Base-by-base conservation (phyloP, 2,113 vertebrate genomes). In the Pipa parva region DNA sequence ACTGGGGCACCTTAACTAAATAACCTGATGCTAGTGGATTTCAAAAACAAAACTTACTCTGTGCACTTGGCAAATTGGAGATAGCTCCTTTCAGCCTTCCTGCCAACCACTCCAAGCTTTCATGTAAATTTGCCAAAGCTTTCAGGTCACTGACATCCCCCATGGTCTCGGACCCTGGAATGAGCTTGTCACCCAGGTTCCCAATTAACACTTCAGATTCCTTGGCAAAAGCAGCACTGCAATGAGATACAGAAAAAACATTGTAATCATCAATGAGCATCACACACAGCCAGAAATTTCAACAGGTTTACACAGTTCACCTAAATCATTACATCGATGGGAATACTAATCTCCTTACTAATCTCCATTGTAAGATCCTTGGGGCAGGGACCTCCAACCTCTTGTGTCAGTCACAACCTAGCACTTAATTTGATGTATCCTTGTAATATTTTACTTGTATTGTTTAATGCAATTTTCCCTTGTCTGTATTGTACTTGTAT, bases 101-200 rank as follows among this genome's bases (percentile, higher is more conserved):
- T 0, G 95, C 91, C 9, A 99, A 81, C 97, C 96, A 99, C 72
- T 99, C 97, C 88, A 99, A 87, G 87, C 97, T 99, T 77, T 99
- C 97, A 0, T 99, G 96, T 78, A 99, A 86, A 77, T 97, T 99
- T 78, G 96, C 96, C 81, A 99, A 84, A 21, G 96, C 92, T 75
- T 97, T 98, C 72, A 99, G 91, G 83, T 99, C 95, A 1, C 94
- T 97, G 78, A 97, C 95, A 0, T 99, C 96, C 21, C 90, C 81
- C 18, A 99, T 87, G 76, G 97, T 97, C 85, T 98, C 97, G 67
- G 92, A 93, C 25, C 92, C 89, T 8, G 95, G 95, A 79, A 98
- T 99, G 65, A 98, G 78, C 25, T 99, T 98, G 79, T 99, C 96
- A 17, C 97, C 95, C 5, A 99, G 82, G 86, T 99, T 99, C 22